Base-by-base conservation (phyloP, 2,888 invertebrate species). In the Barypeithes pellucidus region DNA sequence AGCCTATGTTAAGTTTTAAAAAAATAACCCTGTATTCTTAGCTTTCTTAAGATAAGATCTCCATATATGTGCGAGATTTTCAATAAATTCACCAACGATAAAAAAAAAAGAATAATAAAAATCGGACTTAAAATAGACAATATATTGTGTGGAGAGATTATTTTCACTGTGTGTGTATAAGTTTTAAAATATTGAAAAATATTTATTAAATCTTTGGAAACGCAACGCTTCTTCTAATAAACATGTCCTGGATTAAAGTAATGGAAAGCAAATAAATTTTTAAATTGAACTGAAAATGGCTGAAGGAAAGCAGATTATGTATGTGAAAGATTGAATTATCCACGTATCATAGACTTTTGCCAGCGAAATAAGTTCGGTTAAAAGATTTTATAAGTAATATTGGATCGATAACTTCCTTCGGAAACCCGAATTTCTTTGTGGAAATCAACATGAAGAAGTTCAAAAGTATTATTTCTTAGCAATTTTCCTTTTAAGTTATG, bases 261-360 rank as follows among this genome's bases (percentile, higher is more conserved):
- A 20, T 47, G 20, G 11, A 47, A 47, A 4, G 20, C 11, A 47
- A 20, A 18, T 47, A 20, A 18, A 47, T 11, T 47, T 20, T 47
- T 9, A 47, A 47, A 47, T 47, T 47, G 47, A 20, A 47, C 47
- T 20, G 20, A 47, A 47, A 47, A 47, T 18, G 20, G 47, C 18
- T 20, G 9, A 20, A 9, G 20, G 8, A 47, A 47, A 47, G 47
- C 20, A 2, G 47, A 47, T 47, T 20, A 47, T 47, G 18, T 20
- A 20, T 20, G 20, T 47, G 20, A 47, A 47, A 18, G 47, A 47
- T 47, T 47, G 47, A 47, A 47, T 47, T 11, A 47, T 47, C 20
- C 47, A 47, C 47, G 20, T 47, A 47, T 20, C 20, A 20, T 47
- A 47, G 47, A 47, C 20, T 47, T 20, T 7, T 20, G 20, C 20